Percentiles rank a stretch among this genome's conserved stretches.
phyloP scores from a whole-genome alignment of 2,113 vertebrate species.

The Myotis davidii region DNA sequence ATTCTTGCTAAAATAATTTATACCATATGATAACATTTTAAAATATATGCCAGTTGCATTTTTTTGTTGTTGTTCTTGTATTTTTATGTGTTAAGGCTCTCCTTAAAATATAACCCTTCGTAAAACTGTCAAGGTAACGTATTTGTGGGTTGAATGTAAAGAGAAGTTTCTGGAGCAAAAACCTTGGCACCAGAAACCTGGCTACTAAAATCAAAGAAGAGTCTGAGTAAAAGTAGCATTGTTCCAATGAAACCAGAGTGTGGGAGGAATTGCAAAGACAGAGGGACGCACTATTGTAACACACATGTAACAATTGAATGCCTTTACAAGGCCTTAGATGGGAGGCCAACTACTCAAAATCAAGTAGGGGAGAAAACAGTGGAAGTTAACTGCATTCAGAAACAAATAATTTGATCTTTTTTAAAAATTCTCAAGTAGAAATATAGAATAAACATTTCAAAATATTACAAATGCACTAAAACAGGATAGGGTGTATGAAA shows the following conservation, averaged over 20 bases:
- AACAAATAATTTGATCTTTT: neutral
- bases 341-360: neutral
- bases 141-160: neutral
- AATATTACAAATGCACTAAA: neutral
- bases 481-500: neutral
- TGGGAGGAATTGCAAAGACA: neutral
- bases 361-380: neutral
- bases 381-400: neutral
- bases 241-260: neutral
- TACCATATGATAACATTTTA: neutral
- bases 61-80: neutral
- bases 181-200: neutral
- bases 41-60: neutral
- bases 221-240: neutral
- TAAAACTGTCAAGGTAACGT: neutral
- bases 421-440: neutral
- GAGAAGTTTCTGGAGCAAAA: neutral
- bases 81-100: neutral
- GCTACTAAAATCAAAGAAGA: neutral
- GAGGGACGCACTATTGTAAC: neutral
- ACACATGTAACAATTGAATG: neutral
- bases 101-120: neutral
- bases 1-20: neutral
- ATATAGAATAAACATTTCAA: neutral
- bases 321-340: neutral